Conservation (phyloP, 2,888 invertebrate species). For the Chaetogeoica ovagalla region DNA sequence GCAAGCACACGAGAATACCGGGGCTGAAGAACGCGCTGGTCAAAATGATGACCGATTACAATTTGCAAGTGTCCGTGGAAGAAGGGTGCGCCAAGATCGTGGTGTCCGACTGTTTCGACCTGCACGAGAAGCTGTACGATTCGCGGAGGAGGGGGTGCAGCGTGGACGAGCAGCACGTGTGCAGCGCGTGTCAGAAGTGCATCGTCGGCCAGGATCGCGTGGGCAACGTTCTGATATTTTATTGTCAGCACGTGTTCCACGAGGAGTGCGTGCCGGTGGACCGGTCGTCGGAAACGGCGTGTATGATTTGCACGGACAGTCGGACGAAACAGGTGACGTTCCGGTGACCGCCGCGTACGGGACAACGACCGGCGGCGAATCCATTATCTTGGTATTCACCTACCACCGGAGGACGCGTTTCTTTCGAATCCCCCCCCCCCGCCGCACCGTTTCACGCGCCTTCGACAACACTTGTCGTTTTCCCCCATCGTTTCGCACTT, state of each 20-base stretch:
- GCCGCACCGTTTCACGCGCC: no score
- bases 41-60: slow-evolving; percentile 94
- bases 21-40: slow-evolving; percentile 87
- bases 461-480: no score
- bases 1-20: slow-evolving; percentile 81
- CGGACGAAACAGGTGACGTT: slow-evolving; percentile 36
- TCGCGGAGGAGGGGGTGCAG: slow-evolving; percentile 78
- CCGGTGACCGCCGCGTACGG: neutral
- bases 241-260: slow-evolving; percentile 89
- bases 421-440: no score
- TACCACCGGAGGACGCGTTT: no score
- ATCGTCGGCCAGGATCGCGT: slow-evolving; percentile 58
- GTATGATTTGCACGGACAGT: slow-evolving; percentile 53
- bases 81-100: slow-evolving; percentile 89
- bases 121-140: slow-evolving; percentile 78
- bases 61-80: slow-evolving; percentile 81
- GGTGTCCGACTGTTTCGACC: slow-evolving; percentile 84
- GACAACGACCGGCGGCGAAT: neutral
- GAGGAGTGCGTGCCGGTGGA: slow-evolving; percentile 75
- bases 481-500: no score
- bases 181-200: slow-evolving; percentile 53
- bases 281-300: slow-evolving; percentile 27
- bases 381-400: no score
- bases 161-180: slow-evolving; percentile 62
- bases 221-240: slow-evolving; percentile 71